Base-by-base conservation (phyloP, 2,797 vertebrate species). In the Cyclura pinguis region DNA sequence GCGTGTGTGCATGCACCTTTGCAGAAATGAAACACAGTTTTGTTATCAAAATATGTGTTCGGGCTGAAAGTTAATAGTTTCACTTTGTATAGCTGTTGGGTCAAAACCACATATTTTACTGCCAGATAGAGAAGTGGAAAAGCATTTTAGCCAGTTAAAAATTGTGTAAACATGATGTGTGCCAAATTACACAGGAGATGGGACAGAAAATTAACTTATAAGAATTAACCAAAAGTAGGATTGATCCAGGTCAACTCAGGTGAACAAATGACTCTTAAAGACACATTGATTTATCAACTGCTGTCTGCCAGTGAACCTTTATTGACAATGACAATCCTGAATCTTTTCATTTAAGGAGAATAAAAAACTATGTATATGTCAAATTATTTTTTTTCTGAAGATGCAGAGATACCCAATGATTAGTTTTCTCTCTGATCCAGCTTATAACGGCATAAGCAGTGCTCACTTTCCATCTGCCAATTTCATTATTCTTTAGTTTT, bases 401-500 rank as follows among this genome's bases (percentile, higher is more conserved):
- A 47, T 47, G 42, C 32, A 87, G 52, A 85, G 77, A n/a, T 83
- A 50, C 93, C 73, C 52, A 88, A 91, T 87, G 87, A 69, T 89
- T 90, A 92, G 93, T 89, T 96, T 96, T 92, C 94, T 90, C 91
- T 87, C 90, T 94, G 91, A 91, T 91, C 92, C 86, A 93, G 93
- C 94, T 52, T 69, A 62, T 92, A 92, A 0, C 91, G 42, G 83
- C 69, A 91, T 91, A 94, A 95, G 90, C 95, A 93, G 88, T 91
- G 87, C 57, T 90, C 82, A 38, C 47, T 76, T 86, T 83, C 94
- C 92, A 88, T 92, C 92, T 95, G 95, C 85, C 94, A 93, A 95
- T 96, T 96, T 94, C 92, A 94, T 95, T 95, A 95, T 91, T 86
- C 92, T 89, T 35, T 57, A 84, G 10, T 84, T 94, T 50, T 93